Evolutionary conservation across 53 echinoderm and acorn worm genomes (phyloP).

Genomic region (Astropecten irregularis): DNA sequence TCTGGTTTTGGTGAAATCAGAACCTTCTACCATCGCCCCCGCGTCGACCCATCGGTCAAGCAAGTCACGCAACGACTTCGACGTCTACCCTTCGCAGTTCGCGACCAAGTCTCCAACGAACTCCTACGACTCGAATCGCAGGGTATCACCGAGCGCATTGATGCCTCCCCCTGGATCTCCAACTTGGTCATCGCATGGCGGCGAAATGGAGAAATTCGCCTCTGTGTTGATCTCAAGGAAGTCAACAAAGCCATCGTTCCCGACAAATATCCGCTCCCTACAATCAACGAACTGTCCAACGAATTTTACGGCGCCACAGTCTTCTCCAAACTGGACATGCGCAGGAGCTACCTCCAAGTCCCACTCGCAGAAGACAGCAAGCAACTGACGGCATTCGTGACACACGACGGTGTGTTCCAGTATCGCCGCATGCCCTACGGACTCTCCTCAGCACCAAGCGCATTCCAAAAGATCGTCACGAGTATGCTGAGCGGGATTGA

Average conservation of each 20-base stretch:
- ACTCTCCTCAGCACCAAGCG: conserved; percentile 37
- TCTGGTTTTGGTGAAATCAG: not conserved
- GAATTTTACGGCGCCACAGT: too few relatives aligned
- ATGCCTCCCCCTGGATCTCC: conserved; percentile 18
- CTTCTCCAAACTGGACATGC: conserved; percentile 43
- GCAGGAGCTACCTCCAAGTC: conserved; percentile 31
- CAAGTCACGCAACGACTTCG: conserved; percentile 27
- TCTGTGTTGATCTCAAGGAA: conserved; percentile 28
- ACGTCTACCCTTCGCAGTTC: conserved; percentile 20
- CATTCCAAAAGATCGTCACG: conserved; percentile 60
- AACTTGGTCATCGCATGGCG: conserved; percentile 26
- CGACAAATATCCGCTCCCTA: not conserved
- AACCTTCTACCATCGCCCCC: conserved; percentile 7
- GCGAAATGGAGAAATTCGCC: conserved; percentile 1
- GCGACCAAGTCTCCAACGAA: conserved; percentile 46
- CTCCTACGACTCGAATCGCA: conserved; percentile 48
- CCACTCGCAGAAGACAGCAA: conserved; percentile 35
- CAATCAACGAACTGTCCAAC: too few relatives aligned
- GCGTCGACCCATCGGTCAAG: not conserved
- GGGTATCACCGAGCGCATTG: not conserved
- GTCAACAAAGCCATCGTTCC: conserved; percentile 35
- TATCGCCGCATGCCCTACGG: conserved; percentile 60
- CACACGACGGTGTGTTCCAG: conserved; percentile 55
- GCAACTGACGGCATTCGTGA: conserved; percentile 52
- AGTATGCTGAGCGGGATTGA: conserved; percentile 5